Conservation (phyloP, 2,113 vertebrate species). For the Dolichotis patagonum region DNA sequence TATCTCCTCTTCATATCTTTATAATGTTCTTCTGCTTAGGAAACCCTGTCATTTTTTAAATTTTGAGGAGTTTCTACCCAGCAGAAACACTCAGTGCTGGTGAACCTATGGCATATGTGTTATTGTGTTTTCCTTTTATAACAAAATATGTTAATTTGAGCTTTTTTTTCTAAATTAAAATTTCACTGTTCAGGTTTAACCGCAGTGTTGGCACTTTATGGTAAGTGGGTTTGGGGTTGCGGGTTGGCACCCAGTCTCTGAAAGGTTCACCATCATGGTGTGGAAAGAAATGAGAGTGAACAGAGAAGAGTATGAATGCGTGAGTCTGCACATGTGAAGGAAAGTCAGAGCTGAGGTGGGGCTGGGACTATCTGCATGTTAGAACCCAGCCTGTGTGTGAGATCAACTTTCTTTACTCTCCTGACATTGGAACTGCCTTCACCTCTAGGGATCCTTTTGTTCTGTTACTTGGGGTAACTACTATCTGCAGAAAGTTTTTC, state of each 20-base stretch:
- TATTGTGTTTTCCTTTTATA: background rate
- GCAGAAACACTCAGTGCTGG: background rate
- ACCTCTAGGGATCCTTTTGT: background rate
- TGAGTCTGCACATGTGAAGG: background rate
- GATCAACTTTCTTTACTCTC: background rate
- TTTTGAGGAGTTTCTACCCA: background rate
- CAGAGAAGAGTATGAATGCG: fast-evolving
- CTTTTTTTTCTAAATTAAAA: background rate
- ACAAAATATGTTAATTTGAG: background rate
- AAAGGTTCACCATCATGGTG: background rate
- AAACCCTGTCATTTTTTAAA: background rate
- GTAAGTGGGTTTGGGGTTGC: background rate
- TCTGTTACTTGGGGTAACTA: background rate
- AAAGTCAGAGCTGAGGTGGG: too few species aligned
- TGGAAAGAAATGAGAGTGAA: background rate
- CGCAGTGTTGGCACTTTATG: background rate
- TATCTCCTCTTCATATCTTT: too few species aligned
- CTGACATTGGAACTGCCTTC: background rate
- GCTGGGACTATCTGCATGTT: background rate
- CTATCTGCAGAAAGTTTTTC: background rate
- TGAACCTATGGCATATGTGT: background rate
- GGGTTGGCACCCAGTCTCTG: background rate
- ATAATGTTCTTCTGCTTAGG: background rate
- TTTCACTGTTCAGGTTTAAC: background rate
- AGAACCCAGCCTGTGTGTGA: background rate